phyloP scores from a whole-genome alignment of 2,113 vertebrate species.

The Rallus limicola region DNA sequence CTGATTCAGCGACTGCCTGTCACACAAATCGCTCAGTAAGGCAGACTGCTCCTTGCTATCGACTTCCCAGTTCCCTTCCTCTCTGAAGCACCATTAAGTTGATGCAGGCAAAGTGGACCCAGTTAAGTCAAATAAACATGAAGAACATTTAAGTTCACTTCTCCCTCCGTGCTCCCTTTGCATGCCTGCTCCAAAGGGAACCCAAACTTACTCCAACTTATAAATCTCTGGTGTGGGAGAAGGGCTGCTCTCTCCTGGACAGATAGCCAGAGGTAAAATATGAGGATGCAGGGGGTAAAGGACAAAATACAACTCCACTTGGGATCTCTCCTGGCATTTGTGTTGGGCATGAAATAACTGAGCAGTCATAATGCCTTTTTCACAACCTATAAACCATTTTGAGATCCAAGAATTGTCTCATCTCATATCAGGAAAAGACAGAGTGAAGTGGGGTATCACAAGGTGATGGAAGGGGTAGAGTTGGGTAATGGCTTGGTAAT shows the following conservation, averaged over 20 bases:
- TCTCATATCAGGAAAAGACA: background rate
- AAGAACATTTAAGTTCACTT: constrained; percentile 70
- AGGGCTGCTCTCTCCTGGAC: background rate
- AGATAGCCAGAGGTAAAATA: background rate
- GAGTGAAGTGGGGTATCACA: background rate
- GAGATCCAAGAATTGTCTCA: background rate
- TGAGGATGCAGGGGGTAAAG: background rate
- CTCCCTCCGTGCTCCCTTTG: constrained; percentile 42
- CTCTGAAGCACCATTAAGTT: constrained; percentile 58
- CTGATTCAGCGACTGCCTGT: constrained; percentile 73
- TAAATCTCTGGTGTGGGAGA: background rate
- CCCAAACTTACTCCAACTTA: constrained; percentile 1
- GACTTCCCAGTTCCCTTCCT: constrained; percentile 59
- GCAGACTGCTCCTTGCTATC: constrained; percentile 51
- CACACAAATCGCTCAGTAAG: constrained; percentile 60
- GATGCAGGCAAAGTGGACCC: constrained; percentile 58
- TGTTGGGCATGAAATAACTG: background rate
- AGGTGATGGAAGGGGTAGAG: background rate
- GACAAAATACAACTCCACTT: background rate
- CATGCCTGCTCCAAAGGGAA: constrained; percentile 28
- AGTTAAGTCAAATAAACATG: constrained; percentile 76
- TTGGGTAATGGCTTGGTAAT: background rate
- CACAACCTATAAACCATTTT: fast-evolving
- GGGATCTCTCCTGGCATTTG: background rate
- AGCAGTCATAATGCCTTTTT: background rate